Evolutionary conservation across 2,888 invertebrate species (phyloP), one percentile per base, ranked within the genome.

Genomic region (Plemyria rubiginata): DNA sequence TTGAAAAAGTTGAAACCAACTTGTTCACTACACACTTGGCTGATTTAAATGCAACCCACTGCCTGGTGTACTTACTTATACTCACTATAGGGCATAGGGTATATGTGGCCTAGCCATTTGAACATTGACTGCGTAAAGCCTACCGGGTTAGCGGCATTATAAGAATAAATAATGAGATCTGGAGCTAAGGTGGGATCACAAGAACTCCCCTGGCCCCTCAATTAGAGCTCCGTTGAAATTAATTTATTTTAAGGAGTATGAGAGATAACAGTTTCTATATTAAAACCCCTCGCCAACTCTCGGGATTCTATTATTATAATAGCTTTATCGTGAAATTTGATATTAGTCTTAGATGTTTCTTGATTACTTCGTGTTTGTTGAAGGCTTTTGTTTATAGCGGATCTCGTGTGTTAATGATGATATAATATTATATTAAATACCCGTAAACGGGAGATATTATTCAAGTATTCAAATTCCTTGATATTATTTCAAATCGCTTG

Each of bases 221-320:
- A 87, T 88, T 88, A 88, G 82, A 78, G 80, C 78, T 71, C 73
- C 82, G 82, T 81, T 81, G 75, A 81, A 85, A 87, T 87, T 86
- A 87, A 88, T 88, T 86, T 85, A 86, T 87, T 86, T 64, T 60
- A 13, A 57, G 57, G 57, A 50, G 56, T 55, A 60, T 60, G 46
- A 41, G 54, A 49, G 29, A 54, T 53, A 41, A 8, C 49, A 29
- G 29, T 49, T 45, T 45, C 45, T 45, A 11, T 45, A 43, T 13
- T n/a, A 32, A 2, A 15, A n/a, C 1, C 16, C 16, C 45, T 45
- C 45, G 15, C 11, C 8, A 15, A 2, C 45, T 16, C 45, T 45
- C 2, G 16, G 11, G 45, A 11, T 16, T 45, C 16, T 45, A 16
- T 45, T 45, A 16, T 16, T 9, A 43, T 43, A 13, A 43, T 43